A percentile compares a stretch with the other conserved stretches of the same genome.
phyloP scores from a whole-genome alignment of 1,140 invertebrate genomes.

The Lordiphosa clarofinis region DNA sequence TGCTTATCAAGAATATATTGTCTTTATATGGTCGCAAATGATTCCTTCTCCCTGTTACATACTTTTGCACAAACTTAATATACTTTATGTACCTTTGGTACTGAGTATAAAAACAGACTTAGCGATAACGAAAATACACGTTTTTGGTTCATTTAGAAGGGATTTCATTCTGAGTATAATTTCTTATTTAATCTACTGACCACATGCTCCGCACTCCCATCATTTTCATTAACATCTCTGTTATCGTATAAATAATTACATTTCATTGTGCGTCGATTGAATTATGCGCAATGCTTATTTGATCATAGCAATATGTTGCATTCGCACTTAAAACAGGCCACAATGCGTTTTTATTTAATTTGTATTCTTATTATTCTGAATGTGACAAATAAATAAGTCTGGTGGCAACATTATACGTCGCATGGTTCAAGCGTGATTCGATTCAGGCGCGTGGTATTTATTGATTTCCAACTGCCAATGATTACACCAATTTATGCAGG shows the following conservation, averaged over 20 bases:
- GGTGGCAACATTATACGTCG: constrained; percentile 18
- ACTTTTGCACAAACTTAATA: no score
- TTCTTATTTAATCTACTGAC: no score
- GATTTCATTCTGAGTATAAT: no score
- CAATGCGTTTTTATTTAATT: constrained; percentile 45
- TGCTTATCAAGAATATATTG: no score
- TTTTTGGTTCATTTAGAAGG: no score
- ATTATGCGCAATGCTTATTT: constrained; percentile 38
- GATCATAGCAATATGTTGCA: constrained; percentile 44
- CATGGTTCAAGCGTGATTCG: constrained; percentile 35
- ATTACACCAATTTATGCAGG: constrained; percentile 18
- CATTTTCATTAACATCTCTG: constrained; percentile 16
- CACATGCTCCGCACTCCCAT: neutral
- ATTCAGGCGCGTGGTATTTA: constrained; percentile 37
- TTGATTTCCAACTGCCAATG: constrained; percentile 33
- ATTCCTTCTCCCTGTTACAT: no score
- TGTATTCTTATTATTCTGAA: constrained; percentile 11
- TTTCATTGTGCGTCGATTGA: constrained; percentile 31
- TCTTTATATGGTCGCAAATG: no score
- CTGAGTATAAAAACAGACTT: no score
- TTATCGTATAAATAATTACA: constrained; percentile 47
- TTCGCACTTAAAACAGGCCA: constrained; percentile 30
- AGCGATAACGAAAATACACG: no score
- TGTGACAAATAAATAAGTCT: constrained; percentile 40
- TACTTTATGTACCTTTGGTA: no score